phyloP scores from a whole-genome alignment of 2,113 vertebrate species.

The Delphinus delphis region DNA sequence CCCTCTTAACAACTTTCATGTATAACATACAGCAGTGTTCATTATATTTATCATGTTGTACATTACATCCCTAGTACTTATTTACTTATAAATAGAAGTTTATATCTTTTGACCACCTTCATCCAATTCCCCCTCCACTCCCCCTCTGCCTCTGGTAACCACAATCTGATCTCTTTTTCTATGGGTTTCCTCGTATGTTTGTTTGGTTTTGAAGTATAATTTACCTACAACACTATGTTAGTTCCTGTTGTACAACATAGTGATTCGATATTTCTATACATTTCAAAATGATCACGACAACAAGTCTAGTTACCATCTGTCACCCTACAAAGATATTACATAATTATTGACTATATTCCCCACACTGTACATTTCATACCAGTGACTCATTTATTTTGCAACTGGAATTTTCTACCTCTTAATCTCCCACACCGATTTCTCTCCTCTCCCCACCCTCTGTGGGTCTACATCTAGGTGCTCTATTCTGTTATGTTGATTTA shows the following conservation, averaged over 20 bases:
- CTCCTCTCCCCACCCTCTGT: neutral
- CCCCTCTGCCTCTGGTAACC: neutral
- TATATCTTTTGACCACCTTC: neutral
- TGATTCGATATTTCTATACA: neutral
- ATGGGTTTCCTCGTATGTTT: neutral
- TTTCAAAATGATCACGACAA: neutral
- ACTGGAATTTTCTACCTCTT: neutral
- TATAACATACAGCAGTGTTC: neutral
- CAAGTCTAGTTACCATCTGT: neutral
- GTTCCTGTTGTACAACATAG: neutral
- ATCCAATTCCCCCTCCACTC: neutral
- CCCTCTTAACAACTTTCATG: neutral
- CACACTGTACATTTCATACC: neutral
- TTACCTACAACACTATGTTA: neutral
- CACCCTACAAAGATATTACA: neutral
- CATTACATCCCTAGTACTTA: neutral
- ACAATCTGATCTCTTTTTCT: neutral
- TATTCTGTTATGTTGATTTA: neutral
- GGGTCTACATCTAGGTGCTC: neutral
- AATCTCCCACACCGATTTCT: neutral
- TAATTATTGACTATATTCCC: neutral
- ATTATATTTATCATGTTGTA: neutral
- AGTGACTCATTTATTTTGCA: neutral
- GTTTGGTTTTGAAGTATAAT: neutral
- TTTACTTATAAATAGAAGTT: neutral